Conservation (phyloP, 2,113 vertebrate species). For the Axis porcinus region DNA sequence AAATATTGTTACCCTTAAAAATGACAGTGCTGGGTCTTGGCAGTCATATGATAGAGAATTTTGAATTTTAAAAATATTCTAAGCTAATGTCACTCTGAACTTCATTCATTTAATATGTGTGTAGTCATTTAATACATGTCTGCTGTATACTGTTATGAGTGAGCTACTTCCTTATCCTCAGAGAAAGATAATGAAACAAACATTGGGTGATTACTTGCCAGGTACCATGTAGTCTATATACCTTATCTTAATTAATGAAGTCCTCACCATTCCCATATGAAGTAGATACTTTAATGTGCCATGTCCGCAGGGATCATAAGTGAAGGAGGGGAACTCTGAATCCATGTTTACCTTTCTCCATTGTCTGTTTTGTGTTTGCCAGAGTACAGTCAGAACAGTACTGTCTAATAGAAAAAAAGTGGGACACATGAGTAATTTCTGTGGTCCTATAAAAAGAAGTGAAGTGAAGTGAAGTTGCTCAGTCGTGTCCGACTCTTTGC, state of each 20-base stretch:
- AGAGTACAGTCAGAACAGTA: neutral
- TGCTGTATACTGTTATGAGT: neutral
- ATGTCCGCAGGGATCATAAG: neutral
- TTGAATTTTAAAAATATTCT: constrained; percentile 6
- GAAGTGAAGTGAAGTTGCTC: neutral
- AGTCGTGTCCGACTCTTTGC: rapidly evolving
- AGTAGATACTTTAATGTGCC: neutral
- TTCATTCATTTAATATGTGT: neutral
- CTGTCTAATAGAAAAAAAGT: neutral
- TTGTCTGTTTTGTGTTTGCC: neutral
- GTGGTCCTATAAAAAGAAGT: neutral
- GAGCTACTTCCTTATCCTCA: neutral
- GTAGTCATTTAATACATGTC: neutral
- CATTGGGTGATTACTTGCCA: neutral
- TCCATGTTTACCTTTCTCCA: neutral
- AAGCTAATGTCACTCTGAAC: neutral
- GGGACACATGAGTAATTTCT: neutral
- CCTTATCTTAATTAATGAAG: neutral
- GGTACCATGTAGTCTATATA: neutral
- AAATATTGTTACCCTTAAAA: neutral
- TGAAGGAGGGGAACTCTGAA: neutral
- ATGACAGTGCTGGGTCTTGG: neutral
- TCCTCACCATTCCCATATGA: neutral
- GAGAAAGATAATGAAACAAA: neutral
- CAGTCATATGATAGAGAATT: neutral